phyloP scores from a whole-genome alignment of 2,113 vertebrate genomes.

The Trematomus loennbergii region DNA sequence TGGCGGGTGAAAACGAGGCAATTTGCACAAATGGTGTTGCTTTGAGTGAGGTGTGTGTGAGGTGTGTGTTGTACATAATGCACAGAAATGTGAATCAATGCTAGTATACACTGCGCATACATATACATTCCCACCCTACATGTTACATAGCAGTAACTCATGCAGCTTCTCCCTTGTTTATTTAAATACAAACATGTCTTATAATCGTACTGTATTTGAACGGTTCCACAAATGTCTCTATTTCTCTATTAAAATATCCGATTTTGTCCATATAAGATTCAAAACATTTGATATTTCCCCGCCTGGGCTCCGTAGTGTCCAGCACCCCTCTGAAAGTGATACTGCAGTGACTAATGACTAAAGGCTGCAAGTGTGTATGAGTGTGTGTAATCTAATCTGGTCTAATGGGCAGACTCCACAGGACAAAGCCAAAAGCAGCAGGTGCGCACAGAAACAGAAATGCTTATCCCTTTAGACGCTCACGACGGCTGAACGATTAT shows the following conservation, averaged over 20 bases:
- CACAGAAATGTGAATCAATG: too few species aligned
- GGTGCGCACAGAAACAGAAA: slow-evolving; percentile 59
- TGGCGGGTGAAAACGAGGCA: slow-evolving; percentile 58
- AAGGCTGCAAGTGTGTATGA: slow-evolving; percentile 23
- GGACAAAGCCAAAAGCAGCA: slow-evolving; percentile 69
- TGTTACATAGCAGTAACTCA: neutral
- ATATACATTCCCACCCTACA: neutral
- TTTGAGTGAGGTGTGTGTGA: slow-evolving; percentile 44
- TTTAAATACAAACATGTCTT: neutral
- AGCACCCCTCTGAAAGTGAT: slow-evolving; percentile 35
- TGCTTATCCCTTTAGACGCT: slow-evolving; percentile 48
- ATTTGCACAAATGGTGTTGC: slow-evolving; percentile 58
- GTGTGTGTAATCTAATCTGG: slow-evolving; percentile 66
- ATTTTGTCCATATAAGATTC: neutral
- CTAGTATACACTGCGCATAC: neutral
- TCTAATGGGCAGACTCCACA: slow-evolving; percentile 65
- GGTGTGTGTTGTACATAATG: slow-evolving; percentile 6
- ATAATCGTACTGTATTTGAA: neutral
- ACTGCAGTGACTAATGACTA: slow-evolving; percentile 40
- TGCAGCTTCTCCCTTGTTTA: too few species aligned
- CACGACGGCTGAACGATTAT: slow-evolving; percentile 43
- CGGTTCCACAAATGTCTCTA: neutral
- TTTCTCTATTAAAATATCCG: neutral
- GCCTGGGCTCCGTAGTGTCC: neutral
- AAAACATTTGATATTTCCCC: neutral